These are phyloP conservation scores for Habrosyne pyritoides DNA, from an alignment of 2,888 invertebrate species.

Conservation along the genomic window DNA sequence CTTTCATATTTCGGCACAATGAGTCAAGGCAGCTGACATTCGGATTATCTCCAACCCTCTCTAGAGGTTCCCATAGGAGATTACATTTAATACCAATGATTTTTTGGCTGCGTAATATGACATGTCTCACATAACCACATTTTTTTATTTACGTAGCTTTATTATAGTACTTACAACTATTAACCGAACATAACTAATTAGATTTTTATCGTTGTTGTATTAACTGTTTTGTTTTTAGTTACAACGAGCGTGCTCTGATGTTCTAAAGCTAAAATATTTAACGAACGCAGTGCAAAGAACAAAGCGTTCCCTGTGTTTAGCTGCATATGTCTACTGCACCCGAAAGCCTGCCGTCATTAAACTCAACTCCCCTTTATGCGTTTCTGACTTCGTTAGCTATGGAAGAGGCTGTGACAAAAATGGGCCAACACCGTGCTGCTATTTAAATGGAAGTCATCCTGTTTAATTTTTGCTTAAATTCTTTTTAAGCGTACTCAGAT, in stretches of 20 bases:
- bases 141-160: background rate
- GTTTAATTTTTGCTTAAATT: background rate
- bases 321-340: slow-evolving; percentile 48
- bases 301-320: slow-evolving; percentile 61
- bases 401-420: slow-evolving; percentile 42
- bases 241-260: slow-evolving; percentile 11
- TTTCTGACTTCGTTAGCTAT: slow-evolving; percentile 54
- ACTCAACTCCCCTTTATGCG: slow-evolving; percentile 49
- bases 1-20: slow-evolving; percentile 30
- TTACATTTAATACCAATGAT: background rate
- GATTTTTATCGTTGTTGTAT: background rate
- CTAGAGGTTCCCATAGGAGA: slow-evolving; percentile 12
- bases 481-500: background rate
- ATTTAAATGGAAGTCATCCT: slow-evolving; percentile 20
- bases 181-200: background rate
- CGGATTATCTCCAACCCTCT: slow-evolving; percentile 30
- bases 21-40: slow-evolving; percentile 33
- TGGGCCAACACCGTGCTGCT: slow-evolving; percentile 24
- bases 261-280: slow-evolving; percentile 67
- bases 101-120: background rate
- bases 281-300: slow-evolving; percentile 63
- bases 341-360: slow-evolving; percentile 60
- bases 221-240: background rate
- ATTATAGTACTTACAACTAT: background rate
- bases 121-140: background rate